These are phyloP conservation scores for Calameuta filiformis DNA, from an alignment of 2,888 invertebrate genomes.

Conservation along the genomic window DNA sequence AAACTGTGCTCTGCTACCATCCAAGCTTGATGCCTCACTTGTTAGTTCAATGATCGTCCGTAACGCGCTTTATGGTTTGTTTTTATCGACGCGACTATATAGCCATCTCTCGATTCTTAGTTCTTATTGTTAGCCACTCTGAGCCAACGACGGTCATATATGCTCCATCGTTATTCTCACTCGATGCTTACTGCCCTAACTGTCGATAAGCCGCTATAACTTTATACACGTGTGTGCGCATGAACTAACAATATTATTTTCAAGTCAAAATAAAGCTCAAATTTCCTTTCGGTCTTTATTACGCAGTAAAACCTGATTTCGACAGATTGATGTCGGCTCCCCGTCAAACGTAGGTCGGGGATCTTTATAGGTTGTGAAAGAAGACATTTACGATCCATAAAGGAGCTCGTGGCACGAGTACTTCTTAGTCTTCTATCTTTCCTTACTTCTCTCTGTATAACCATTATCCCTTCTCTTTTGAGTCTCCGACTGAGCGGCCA, in stretches of 20 bases:
- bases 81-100: conserved; percentile 57
- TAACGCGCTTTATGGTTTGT: conserved; percentile 62
- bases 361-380: conserved; percentile 66
- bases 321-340: conserved; percentile 29
- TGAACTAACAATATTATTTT: not conserved
- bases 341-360: conserved; percentile 50
- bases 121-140: not conserved
- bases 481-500: conserved; percentile 59
- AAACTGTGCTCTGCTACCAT: conserved; percentile 48
- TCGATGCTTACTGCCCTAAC: conserved; percentile 36
- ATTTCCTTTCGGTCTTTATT: conserved; percentile 12
- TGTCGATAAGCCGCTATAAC: conserved; percentile 47
- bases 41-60: conserved; percentile 63
- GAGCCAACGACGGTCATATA: not conserved
- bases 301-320: conserved; percentile 22
- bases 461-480: conserved; percentile 44
- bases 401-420: conserved; percentile 57
- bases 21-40: conserved; percentile 47
- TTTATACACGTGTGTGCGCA: conserved; percentile 25
- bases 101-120: not conserved
- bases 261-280: conserved; percentile 42
- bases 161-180: conserved; percentile 27
- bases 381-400: conserved; percentile 67
- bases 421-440: conserved; percentile 36
- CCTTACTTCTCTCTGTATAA: conserved; percentile 13